Evolutionary conservation across 2,113 vertebrate genomes (phyloP).

Genomic region (Otocyon megalotis): DNA sequence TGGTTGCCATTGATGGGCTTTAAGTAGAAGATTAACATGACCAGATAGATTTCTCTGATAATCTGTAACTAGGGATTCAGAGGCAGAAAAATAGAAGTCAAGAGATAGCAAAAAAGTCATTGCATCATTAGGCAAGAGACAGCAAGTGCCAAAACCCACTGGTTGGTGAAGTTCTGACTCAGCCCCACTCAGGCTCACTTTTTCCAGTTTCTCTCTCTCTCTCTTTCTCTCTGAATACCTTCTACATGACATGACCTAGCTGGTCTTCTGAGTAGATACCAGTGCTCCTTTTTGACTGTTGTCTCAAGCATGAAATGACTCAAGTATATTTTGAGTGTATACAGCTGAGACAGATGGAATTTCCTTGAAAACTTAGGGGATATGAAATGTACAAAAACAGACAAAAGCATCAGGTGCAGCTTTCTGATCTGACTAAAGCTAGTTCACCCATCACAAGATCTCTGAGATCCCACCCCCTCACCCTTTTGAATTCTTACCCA

Average conservation of each 20-base stretch:
- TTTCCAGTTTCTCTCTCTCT: neutral
- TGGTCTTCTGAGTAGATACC: neutral
- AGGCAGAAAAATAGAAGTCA: neutral
- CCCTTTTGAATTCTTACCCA: neutral
- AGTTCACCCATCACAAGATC: neutral
- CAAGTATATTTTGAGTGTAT: neutral
- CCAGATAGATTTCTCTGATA: neutral
- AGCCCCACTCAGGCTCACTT: fast-evolving
- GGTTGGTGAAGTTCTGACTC: neutral
- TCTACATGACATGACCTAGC: too few relatives aligned
- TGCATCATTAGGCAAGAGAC: neutral
- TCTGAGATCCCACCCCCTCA: neutral
- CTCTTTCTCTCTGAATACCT: neutral
- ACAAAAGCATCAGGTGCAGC: fast-evolving
- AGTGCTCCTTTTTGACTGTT: neutral
- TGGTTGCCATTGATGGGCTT: neutral
- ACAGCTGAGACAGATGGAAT: neutral
- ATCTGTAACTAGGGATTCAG: neutral
- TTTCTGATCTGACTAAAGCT: neutral
- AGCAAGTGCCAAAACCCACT: neutral
- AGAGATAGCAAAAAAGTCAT: neutral
- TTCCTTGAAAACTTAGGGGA: neutral
- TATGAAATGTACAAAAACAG: neutral
- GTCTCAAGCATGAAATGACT: neutral
- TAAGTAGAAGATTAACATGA: neutral